A percentile compares a stretch with the other conserved stretches of the same genome.
phyloP scores from a whole-genome alignment of 2,797 vertebrate genomes.

The Acanthornis magna region DNA sequence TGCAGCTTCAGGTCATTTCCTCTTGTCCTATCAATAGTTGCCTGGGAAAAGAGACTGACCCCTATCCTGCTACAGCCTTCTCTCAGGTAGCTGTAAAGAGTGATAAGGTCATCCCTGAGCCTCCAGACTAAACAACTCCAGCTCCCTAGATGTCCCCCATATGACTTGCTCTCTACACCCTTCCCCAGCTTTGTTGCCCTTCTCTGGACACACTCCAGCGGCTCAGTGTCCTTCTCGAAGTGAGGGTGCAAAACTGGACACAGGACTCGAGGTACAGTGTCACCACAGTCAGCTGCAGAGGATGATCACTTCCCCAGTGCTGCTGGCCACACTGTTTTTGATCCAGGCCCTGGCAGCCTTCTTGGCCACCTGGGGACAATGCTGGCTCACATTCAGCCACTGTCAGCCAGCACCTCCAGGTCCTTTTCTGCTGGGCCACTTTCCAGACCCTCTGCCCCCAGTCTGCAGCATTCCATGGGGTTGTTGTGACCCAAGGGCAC shows the following conservation, averaged over 20 bases:
- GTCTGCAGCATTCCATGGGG: background rate
- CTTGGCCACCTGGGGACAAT: background rate
- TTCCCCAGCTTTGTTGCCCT: background rate
- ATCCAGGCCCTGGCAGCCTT: no score
- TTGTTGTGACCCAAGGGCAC: background rate
- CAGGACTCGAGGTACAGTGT: background rate
- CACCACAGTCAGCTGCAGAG: fast-evolving
- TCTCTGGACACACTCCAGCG: background rate
- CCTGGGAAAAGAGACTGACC: background rate
- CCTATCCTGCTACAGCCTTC: background rate
- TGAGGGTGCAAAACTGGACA: background rate
- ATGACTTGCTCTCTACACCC: background rate
- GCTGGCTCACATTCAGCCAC: background rate
- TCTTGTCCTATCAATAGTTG: background rate
- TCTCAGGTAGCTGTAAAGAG: background rate
- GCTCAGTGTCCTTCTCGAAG: no score
- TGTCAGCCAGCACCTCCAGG: background rate
- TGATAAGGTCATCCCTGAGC: background rate
- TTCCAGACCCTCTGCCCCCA: background rate
- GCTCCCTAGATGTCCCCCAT: no score
- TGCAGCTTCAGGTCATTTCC: background rate
- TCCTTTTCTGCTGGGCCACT: background rate
- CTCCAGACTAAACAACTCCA: background rate
- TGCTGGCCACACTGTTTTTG: background rate
- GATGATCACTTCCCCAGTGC: no score